Conservation (phyloP, 2,888 invertebrate species). For the Habrosyne pyritoides region DNA sequence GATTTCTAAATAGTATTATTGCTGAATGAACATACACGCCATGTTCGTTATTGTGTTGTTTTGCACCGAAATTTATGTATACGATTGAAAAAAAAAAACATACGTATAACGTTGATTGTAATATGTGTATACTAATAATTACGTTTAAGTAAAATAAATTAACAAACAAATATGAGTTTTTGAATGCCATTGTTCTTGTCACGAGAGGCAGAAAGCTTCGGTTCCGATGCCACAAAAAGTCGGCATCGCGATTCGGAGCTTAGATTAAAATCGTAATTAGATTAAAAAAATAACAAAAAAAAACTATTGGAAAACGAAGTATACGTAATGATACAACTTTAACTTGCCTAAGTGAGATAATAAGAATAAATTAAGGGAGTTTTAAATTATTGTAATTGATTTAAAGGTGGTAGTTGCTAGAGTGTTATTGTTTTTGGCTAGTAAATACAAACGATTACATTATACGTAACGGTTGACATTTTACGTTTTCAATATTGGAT, state of each 20-base stretch:
- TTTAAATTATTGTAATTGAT: conserved; percentile 82
- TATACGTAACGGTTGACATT: conserved; percentile 73
- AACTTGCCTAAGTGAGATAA: conserved; percentile 83
- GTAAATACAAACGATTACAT: conserved; percentile 57
- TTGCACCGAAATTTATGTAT: conserved; percentile 82
- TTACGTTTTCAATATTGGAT: conserved; percentile 56
- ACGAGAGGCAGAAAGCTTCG: conserved; percentile 35
- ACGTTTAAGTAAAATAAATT: conserved; percentile 64
- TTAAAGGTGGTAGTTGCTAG: conserved; percentile 79
- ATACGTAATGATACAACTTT: conserved; percentile 83
- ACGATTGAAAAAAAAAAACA: conserved; percentile 78
- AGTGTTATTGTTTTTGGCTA: conserved; percentile 76
- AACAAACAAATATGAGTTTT: neutral
- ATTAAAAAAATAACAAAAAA: conserved; percentile 56
- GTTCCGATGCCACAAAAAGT: conserved; percentile 40
- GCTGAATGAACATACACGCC: conserved; percentile 62
- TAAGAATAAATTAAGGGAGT: conserved; percentile 76
- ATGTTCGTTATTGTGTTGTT: conserved; percentile 66
- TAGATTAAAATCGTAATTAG: conserved; percentile 75
- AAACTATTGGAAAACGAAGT: conserved; percentile 81
- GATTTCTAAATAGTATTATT: conserved; percentile 43
- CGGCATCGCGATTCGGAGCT: conserved; percentile 71
- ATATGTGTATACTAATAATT: conserved; percentile 81
- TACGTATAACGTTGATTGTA: conserved; percentile 83
- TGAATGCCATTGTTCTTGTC: conserved; percentile 44